phyloP scores from a whole-genome alignment of 2,113 vertebrate species.

The Sakesphorus luctuosus region DNA sequence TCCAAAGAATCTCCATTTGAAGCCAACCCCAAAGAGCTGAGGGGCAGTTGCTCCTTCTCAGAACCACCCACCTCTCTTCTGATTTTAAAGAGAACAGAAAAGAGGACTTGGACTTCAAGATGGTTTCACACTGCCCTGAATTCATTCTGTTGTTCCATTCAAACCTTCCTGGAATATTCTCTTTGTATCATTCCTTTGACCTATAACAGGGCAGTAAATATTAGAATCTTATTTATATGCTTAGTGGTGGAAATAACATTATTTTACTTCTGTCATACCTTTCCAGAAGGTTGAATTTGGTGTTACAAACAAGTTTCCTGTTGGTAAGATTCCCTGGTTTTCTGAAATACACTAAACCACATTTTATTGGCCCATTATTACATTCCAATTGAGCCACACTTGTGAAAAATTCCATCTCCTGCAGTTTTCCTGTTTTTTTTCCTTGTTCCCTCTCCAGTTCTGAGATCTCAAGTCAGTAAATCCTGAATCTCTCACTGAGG shows the following conservation, averaged over 20 bases:
- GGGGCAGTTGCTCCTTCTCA: not conserved
- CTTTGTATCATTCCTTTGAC: not conserved
- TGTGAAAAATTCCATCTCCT: not conserved
- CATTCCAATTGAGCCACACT: not conserved
- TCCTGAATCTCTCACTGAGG: constrained; percentile 1
- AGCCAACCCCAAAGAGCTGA: not conserved
- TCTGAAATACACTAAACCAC: not conserved
- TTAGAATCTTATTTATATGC: not conserved
- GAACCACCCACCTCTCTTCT: not conserved
- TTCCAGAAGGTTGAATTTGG: not conserved
- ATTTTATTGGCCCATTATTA: constrained; percentile 19
- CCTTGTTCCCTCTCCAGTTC: not conserved
- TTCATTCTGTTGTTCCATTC: not conserved
- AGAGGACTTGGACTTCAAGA: not conserved
- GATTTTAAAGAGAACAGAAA: not conserved
- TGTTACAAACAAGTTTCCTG: not conserved
- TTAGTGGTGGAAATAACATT: not conserved
- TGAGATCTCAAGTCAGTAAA: constrained; percentile 35
- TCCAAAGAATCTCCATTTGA: not conserved
- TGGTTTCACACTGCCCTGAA: not conserved
- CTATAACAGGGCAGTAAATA: not conserved
- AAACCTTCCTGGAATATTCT: not conserved
- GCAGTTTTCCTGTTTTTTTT: not conserved
- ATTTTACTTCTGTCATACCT: not conserved
- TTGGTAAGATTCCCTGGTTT: not conserved